Evolutionary conservation across 2,797 vertebrate species (phyloP), one percentile per base, ranked within the genome.

Genomic region (Fratercula arctica): DNA sequence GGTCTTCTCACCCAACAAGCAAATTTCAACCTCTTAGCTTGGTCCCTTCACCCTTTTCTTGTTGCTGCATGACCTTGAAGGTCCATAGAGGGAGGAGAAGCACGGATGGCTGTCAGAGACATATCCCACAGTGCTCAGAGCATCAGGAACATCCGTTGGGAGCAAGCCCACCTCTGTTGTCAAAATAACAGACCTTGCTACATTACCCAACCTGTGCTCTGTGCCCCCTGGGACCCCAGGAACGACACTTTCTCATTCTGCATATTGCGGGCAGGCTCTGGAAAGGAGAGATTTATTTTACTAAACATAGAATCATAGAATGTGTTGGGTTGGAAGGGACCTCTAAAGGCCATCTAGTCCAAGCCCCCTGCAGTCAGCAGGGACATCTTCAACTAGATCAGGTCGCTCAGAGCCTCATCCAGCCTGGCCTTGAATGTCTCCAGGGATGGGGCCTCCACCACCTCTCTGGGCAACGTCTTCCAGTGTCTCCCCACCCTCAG

Each of bases 101-200:
- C 33, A 7, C 29, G 35, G 60, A 87, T 0, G 68, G 66, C 73
- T 95, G 67, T 43, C 20, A 74, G 60, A 72, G 57, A 51, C 26
- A 33, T 69, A 83, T 51, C 80, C 89, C 91, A 14, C 9, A 6
- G 26, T 21, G 5, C 73, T 93, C 60, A 64, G 72, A 85, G 48
- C 75, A 89, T 60, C 78, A 83, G 80, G 90, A 95, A 96, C 69
- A 63, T 85, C 91, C 83, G 51, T 79, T 56, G 20, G 53, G 53
- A 87, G 50, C 56, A 54, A 97, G 41, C 59, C 80, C 35, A 14
- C 37, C 37, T 88, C 77, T 87, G 31, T 81, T 81, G n/a, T 92
- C 78, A 95, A 89, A 83, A 82, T 70, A 92, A 93, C 26, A 48
- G 66, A 54, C 39, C 17, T 79, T 82, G 16, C 57, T 70, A 16